Evolutionary conservation across 2,888 invertebrate genomes (phyloP), one percentile per base, ranked within the genome.

Genomic region (Pomacea canaliculata): DNA sequence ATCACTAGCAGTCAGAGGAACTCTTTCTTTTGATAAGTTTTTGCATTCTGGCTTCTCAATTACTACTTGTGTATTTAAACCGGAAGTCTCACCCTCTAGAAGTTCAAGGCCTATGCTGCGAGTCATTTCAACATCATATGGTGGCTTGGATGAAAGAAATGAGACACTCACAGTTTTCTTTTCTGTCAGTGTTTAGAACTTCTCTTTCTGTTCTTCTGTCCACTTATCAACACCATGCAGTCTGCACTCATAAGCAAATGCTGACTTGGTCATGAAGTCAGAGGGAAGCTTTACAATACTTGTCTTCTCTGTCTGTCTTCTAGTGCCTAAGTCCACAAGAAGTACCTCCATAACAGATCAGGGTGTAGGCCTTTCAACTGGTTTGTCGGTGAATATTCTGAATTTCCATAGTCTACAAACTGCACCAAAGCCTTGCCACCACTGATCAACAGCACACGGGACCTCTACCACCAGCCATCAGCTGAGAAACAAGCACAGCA

Each of bases 271-370:
- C 49, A 79, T 69, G 71, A 83, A 81, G 16, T 80, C 70, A 49
- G 73, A 48, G 7, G 75, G 76, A 3, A 82, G 48, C 37, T 70
- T 27, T n/a, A 63, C 60, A 23, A 81, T 59, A 66, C 63, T 56
- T n/a, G 62, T 62, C 19, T 66, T 70, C 51, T 72, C 65, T 18
- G 80, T 63, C 19, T 49, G 88, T 71, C 92, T 89, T 19, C 83
- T 86, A 70, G 89, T 89, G 60, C 95, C 95, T 84, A 89, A 90
- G 91, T 95, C 95, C 0, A 94, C 93, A 77, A 93, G 92, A 79
- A 91, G 89, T 56, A 94, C 92, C 70, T 92, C 90, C 51, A 93
- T 93, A 86, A 83, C 91, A 5, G 88, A 83, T 80, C 78, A n/a
- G 81, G 71, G 49, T 77, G 70, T 13, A 83, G 70, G 10, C 76